Evolutionary conservation across 2,888 invertebrate genomes (phyloP).

Genomic region (Tachina grossa): DNA sequence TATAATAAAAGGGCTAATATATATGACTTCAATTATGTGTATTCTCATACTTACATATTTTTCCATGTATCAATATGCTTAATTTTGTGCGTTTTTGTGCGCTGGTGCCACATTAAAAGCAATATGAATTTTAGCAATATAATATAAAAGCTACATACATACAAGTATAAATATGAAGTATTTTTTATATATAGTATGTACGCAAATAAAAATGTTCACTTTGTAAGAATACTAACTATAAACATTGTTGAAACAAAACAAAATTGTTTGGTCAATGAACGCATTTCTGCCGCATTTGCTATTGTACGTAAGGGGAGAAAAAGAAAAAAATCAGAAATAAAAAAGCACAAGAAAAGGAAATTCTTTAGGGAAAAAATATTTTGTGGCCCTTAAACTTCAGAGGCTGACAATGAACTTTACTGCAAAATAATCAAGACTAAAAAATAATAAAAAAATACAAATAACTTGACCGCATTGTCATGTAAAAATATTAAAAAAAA

Average conservation of each 20-base stretch:
- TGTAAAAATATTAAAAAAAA: slow-evolving; percentile 37
- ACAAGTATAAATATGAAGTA: not conserved
- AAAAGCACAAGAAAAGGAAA: slow-evolving; percentile 39
- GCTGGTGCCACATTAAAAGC: slow-evolving; percentile 6
- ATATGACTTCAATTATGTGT: slow-evolving; percentile 3
- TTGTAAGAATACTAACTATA: slow-evolving; percentile 17
- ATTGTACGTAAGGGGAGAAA: slow-evolving; percentile 43
- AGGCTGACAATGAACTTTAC: slow-evolving; percentile 73
- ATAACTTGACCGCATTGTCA: slow-evolving; percentile 69
- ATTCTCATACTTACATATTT: not conserved
- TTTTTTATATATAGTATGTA: not conserved
- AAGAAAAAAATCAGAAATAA: slow-evolving; percentile 26
- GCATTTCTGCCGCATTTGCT: slow-evolving; percentile 69
- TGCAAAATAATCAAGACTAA: slow-evolving; percentile 59
- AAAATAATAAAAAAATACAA: slow-evolving; percentile 17
- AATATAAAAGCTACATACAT: not conserved
- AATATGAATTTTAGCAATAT: slow-evolving; percentile 2
- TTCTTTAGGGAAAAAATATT: slow-evolving; percentile 58
- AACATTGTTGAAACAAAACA: slow-evolving; percentile 59
- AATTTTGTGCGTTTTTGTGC: slow-evolving; percentile 35
- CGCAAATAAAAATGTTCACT: not conserved
- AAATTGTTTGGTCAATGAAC: slow-evolving; percentile 71
- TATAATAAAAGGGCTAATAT: slow-evolving; percentile 51
- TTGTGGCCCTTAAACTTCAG: slow-evolving; percentile 70
- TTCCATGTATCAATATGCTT: slow-evolving; percentile 10